Evolutionary conservation across 2,888 invertebrate genomes (phyloP).

Genomic region (Cosmia trapezina): DNA sequence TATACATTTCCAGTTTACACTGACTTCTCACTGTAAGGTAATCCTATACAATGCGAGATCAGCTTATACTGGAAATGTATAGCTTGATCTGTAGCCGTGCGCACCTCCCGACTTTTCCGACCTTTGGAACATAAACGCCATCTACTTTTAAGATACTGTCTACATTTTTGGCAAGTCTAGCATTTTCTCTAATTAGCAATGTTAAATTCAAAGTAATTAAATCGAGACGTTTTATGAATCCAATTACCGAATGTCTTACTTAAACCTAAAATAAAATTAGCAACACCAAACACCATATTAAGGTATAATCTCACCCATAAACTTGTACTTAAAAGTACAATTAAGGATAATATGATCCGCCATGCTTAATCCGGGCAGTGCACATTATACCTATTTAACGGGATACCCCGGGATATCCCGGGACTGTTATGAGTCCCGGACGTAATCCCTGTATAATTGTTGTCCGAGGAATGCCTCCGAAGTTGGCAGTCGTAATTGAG

Average conservation of each 20-base stretch:
- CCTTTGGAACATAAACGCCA: not conserved
- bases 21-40: too few relatives aligned
- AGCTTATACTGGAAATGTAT: too few relatives aligned
- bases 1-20: too few relatives aligned
- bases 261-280: conserved; percentile 64
- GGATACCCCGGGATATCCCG: conserved; percentile 78
- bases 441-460: conserved; percentile 87
- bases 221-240: conserved; percentile 27
- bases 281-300: conserved; percentile 65
- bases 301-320: conserved; percentile 76
- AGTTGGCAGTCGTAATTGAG: conserved; percentile 80
- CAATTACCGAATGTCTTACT: conserved; percentile 45
- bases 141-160: not conserved
- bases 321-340: conserved; percentile 84
- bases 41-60: too few relatives aligned
- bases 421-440: conserved; percentile 85
- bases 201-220: conserved; percentile 27
- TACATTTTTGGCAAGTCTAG: not conserved
- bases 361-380: conserved; percentile 81
- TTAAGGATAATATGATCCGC: conserved; percentile 86
- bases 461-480: conserved; percentile 86
- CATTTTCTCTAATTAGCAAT: not conserved
- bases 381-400: conserved; percentile 88
- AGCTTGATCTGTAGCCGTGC: too few relatives aligned
- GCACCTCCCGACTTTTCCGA: not conserved